Percentiles rank a stretch among this genome's conserved stretches.
phyloP scores from a whole-genome alignment of 2,113 vertebrate species.

The Protobothrops mucrosquamatus region DNA sequence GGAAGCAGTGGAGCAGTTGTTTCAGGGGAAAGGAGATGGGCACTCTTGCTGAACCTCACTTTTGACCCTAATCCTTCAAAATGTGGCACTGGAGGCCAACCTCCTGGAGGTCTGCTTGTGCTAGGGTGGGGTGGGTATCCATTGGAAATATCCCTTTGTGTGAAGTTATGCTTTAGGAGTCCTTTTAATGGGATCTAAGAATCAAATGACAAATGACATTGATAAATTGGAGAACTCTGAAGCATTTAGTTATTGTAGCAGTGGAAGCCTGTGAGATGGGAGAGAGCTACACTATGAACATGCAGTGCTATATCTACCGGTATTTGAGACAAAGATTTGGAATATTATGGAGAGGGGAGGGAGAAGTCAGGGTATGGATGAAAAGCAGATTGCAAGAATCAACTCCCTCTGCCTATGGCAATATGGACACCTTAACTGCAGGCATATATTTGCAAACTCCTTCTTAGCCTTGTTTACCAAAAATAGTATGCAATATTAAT shows the following conservation, averaged over 20 bases:
- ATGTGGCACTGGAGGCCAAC: no score
- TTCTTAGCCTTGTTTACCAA: not conserved
- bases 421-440: not conserved
- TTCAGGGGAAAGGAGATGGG: no score
- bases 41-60: no score
- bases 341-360: not conserved
- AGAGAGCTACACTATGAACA: not conserved
- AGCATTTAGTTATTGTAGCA: not conserved
- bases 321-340: not conserved
- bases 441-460: not conserved
- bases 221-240: not conserved
- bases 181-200: not conserved
- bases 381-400: not conserved
- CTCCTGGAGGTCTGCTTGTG: not conserved
- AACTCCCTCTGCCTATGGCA: not conserved
- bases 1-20: not conserved
- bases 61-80: no score
- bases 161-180: not conserved
- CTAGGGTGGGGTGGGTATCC: not conserved
- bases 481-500: not conserved
- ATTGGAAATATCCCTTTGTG: not conserved
- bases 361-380: not conserved
- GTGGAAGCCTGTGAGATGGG: not conserved
- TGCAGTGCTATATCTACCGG: no score
- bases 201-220: not conserved